Percentiles rank a stretch among this genome's conserved stretches.
Evolutionary conservation across 2,797 vertebrate genomes (phyloP).

Genomic region (Anguilla obscura): DNA sequence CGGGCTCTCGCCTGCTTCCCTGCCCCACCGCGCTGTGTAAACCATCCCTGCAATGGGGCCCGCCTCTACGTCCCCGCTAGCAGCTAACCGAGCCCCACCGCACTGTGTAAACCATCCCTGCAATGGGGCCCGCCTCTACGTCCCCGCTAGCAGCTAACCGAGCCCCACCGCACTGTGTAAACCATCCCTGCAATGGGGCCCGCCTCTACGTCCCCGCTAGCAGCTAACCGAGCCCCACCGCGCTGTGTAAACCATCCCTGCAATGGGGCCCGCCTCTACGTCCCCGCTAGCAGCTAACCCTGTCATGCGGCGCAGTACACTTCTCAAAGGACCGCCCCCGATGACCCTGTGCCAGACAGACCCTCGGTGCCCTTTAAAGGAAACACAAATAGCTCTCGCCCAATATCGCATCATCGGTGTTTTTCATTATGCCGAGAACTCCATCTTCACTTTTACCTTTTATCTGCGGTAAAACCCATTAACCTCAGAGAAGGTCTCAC

Average conservation of each 20-base stretch:
- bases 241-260: no score
- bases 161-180: no score
- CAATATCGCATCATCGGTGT: constrained; percentile 37
- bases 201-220: no score
- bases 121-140: no score
- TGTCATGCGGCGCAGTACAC: background rate
- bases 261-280: no score
- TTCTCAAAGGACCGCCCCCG: constrained; percentile 44
- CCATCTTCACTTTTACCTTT: constrained; percentile 47
- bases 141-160: no score
- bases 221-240: no score
- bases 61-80: no score
- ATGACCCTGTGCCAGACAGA: background rate
- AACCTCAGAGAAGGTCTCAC: constrained; percentile 10
- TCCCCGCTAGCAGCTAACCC: background rate
- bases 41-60: background rate
- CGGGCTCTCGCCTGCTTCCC: constrained; percentile 64
- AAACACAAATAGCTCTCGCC: constrained; percentile 51
- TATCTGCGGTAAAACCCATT: constrained; percentile 41
- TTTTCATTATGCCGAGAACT: constrained; percentile 45
- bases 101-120: no score
- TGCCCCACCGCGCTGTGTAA: constrained; percentile 52
- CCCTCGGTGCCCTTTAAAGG: constrained; percentile 15
- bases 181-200: no score
- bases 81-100: no score